These are phyloP conservation scores for Acrocephalus kingi DNA, from an alignment of 2,113 vertebrate genomes.

Conservation along the genomic window DNA sequence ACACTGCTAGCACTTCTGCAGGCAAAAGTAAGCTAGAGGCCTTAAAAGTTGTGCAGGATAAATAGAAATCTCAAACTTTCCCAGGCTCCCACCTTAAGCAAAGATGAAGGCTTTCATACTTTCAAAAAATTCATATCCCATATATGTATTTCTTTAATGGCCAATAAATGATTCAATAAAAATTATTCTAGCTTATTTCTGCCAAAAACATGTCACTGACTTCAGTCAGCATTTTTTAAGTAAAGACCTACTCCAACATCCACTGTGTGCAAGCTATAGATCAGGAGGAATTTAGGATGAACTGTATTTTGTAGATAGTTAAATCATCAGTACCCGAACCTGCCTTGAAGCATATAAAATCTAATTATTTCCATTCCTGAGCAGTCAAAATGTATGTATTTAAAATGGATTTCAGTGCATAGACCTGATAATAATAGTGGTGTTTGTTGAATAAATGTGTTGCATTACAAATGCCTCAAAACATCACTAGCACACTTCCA, in stretches of 20 bases:
- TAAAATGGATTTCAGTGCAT: neutral
- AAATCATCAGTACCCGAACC: neutral
- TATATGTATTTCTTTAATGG: neutral
- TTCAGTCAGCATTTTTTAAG: neutral
- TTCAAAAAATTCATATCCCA: neutral
- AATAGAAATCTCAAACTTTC: neutral
- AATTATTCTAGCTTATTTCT: neutral
- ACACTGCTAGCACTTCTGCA: neutral
- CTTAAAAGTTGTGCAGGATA: neutral
- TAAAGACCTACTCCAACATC: neutral
- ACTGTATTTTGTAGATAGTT: neutral
- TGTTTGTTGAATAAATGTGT: neutral
- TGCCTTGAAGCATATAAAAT: neutral
- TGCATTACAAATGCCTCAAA: neutral
- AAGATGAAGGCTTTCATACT: neutral
- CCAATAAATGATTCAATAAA: neutral
- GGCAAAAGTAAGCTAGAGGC: neutral
- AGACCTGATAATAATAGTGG: neutral
- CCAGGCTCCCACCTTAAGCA: neutral
- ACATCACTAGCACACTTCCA: neutral
- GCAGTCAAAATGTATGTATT: neutral
- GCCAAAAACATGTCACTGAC: neutral
- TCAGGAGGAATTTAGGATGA: neutral
- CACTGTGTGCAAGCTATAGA: neutral
- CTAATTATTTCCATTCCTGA: neutral